Percentiles rank a stretch among this genome's conserved stretches.
Conservation (phyloP, 2,113 vertebrate species). For the Pongo pygmaeus region DNA sequence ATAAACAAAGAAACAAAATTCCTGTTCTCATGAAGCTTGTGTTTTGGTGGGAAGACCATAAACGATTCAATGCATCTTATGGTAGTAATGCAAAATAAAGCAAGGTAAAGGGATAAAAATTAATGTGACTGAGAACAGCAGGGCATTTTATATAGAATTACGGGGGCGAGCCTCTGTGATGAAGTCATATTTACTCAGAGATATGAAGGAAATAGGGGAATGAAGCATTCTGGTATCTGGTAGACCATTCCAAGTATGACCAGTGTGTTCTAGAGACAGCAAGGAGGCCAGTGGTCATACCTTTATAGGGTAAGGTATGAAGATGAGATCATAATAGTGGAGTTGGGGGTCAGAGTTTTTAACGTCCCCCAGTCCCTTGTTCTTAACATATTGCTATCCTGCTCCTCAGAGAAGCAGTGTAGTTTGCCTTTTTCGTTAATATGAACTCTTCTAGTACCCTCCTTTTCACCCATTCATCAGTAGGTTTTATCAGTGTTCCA, state of each 20-base stretch:
- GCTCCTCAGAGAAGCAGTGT: not conserved
- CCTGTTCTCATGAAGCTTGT: not conserved
- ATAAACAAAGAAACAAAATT: not conserved
- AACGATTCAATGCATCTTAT: not conserved
- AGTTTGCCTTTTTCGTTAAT: not conserved
- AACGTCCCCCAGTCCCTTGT: fast-evolving
- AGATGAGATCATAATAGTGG: not conserved
- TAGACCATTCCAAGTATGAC: not conserved
- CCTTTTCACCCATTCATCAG: not conserved
- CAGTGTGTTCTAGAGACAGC: not conserved
- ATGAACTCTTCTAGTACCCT: not conserved
- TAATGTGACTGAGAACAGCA: not conserved
- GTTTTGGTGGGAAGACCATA: not conserved
- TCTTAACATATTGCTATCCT: not conserved
- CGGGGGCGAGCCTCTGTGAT: too few species aligned
- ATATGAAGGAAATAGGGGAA: not conserved
- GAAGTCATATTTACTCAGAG: not conserved
- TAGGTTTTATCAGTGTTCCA: not conserved
- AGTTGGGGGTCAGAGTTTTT: not conserved
- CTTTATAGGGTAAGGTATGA: not conserved
- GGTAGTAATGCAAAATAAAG: not conserved
- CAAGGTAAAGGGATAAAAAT: not conserved
- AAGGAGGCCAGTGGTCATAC: not conserved
- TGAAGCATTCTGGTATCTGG: not conserved
- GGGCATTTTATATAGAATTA: not conserved